These are phyloP conservation scores for Agrotis ipsilon DNA, from an alignment of 2,888 invertebrate species.

Conservation along the genomic window DNA sequence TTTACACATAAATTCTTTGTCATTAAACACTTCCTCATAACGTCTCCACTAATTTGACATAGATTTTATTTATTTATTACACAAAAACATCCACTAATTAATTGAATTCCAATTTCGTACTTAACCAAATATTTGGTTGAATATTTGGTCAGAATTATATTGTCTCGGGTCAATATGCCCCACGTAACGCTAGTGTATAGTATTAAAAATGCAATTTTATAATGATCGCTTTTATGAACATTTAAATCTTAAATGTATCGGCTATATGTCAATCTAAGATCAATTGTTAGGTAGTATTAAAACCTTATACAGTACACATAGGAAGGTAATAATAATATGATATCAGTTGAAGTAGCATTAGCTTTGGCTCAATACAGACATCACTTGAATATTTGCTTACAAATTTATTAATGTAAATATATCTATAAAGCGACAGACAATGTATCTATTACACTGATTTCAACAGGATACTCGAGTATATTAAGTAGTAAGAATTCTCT, in stretches of 20 bases:
- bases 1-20: slow-evolving; percentile 88
- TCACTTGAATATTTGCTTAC: slow-evolving; percentile 67
- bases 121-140: slow-evolving; percentile 86
- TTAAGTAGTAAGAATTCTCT: slow-evolving; percentile 50
- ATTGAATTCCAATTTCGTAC: slow-evolving; percentile 79
- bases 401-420: slow-evolving; percentile 63
- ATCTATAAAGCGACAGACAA: slow-evolving; percentile 70
- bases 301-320: slow-evolving; percentile 69
- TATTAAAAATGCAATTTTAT: slow-evolving; percentile 71
- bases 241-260: slow-evolving; percentile 69
- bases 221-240: slow-evolving; percentile 68
- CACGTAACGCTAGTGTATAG: slow-evolving; percentile 71
- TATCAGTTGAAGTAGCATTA: slow-evolving; percentile 75
- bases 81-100: slow-evolving; percentile 77
- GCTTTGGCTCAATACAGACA: slow-evolving; percentile 81
- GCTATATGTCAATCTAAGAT: slow-evolving; percentile 67
- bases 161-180: slow-evolving; percentile 82
- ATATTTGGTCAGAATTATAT: slow-evolving; percentile 89
- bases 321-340: slow-evolving; percentile 68
- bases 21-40: slow-evolving; percentile 84
- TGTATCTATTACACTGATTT: slow-evolving; percentile 55
- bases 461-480: slow-evolving; percentile 54
- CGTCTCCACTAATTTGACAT: slow-evolving; percentile 86
- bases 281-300: slow-evolving; percentile 68
- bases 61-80: slow-evolving; percentile 80